Evolutionary conservation across 1,140 invertebrate genomes (phyloP).

Genomic region (Physella acuta): DNA sequence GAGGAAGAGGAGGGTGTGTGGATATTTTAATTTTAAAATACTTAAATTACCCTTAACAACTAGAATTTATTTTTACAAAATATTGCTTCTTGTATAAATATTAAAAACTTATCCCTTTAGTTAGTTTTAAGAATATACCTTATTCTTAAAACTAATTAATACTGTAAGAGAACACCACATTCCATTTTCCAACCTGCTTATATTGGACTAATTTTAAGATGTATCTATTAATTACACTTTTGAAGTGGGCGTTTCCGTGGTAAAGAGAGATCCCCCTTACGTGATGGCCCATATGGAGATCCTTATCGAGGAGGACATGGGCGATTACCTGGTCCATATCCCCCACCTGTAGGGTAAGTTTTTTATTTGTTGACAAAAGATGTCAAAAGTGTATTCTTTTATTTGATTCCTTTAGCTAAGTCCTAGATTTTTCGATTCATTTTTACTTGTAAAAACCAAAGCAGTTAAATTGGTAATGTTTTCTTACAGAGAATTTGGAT

Average conservation of each 20-base stretch:
- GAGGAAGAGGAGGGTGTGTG: constrained; percentile 14
- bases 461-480: neutral
- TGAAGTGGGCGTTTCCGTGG: neutral
- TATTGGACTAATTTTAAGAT: too few relatives aligned
- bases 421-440: neutral
- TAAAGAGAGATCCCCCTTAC: constrained; percentile 3
- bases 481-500: constrained; percentile 7
- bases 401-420: neutral
- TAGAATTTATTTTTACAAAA: too few relatives aligned
- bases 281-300: constrained; percentile 3
- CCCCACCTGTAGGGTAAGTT: neutral
- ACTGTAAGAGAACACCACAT: too few relatives aligned
- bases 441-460: neutral
- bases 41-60: too few relatives aligned
- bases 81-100: too few relatives aligned
- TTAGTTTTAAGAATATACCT: too few relatives aligned
- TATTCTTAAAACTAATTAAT: too few relatives aligned
- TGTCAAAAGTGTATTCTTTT: neutral
- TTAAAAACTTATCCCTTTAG: too few relatives aligned
- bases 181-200: too few relatives aligned
- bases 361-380: too few relatives aligned
- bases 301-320: constrained; percentile 1
- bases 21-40: too few relatives aligned
- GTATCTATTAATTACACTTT: too few relatives aligned
- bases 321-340: neutral